Evolutionary conservation across 2,888 invertebrate species (phyloP).

Genomic region (Lasioglossum figueresi): DNA sequence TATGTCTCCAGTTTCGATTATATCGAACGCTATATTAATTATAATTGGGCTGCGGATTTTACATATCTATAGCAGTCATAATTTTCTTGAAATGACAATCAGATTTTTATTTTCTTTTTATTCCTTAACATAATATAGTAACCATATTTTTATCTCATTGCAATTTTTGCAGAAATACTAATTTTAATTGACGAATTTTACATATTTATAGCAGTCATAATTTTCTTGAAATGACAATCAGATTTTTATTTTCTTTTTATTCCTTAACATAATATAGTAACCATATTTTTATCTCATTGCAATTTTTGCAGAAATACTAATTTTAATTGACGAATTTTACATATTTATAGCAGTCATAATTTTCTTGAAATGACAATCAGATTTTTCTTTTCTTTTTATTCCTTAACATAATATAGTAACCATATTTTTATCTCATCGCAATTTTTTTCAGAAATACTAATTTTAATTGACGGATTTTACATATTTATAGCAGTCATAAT

Average conservation of each 20-base stretch:
- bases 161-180: background rate
- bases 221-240: background rate
- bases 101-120: background rate
- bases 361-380: background rate
- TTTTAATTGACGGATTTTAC: background rate
- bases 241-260: background rate
- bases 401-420: background rate
- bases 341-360: too few relatives aligned
- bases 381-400: background rate
- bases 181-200: background rate
- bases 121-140: background rate
- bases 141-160: background rate
- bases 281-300: background rate
- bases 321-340: background rate
- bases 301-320: background rate
- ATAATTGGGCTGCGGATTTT: background rate
- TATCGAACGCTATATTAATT: slow-evolving; percentile 7
- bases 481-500: too few relatives aligned
- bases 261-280: background rate
- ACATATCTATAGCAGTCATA: background rate
- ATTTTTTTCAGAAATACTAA: background rate
- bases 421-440: background rate
- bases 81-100: background rate
- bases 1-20: slow-evolving; percentile 7
- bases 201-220: too few relatives aligned